Evolutionary conservation across 2,888 invertebrate genomes (phyloP).

Genomic region (Drosophila emarginata): DNA sequence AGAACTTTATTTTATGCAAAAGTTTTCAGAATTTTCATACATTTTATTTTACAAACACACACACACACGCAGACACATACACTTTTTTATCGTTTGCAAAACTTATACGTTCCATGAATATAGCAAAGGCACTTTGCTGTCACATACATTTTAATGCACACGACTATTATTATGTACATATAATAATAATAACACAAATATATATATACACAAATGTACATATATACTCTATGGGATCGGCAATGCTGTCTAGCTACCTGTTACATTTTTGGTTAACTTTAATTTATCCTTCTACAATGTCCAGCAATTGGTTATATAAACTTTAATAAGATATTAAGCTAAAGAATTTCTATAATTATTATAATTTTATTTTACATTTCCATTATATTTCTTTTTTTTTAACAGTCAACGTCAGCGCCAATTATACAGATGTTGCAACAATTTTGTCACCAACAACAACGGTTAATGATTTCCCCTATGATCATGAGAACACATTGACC

Average conservation of each 20-base stretch:
- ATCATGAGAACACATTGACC: slow-evolving; percentile 33
- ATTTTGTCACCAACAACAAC: not conserved
- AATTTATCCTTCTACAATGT: no score
- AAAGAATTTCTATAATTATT: not conserved
- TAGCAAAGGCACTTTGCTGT: slow-evolving; percentile 22
- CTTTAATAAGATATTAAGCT: not conserved
- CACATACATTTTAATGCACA: slow-evolving; percentile 60
- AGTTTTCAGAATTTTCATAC: slow-evolving; percentile 8
- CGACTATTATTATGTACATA: slow-evolving; percentile 51
- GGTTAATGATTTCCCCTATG: slow-evolving; percentile 20
- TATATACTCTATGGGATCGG: not conserved
- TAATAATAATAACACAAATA: slow-evolving; percentile 34
- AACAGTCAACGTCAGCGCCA: not conserved
- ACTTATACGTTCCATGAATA: slow-evolving; percentile 64
- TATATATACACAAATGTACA: no score
- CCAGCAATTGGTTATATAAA: no score
- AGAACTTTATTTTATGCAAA: slow-evolving; percentile 1
- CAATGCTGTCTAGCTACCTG: not conserved
- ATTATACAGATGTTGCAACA: not conserved
- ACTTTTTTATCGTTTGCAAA: slow-evolving; percentile 38
- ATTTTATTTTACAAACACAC: slow-evolving; percentile 1
- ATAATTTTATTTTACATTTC: not conserved
- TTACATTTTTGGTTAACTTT: not conserved
- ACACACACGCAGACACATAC: slow-evolving; percentile 6
- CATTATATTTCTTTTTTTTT: not conserved